Conservation (phyloP, 1,140 invertebrate species). For the Tetramorium parvispinum region DNA sequence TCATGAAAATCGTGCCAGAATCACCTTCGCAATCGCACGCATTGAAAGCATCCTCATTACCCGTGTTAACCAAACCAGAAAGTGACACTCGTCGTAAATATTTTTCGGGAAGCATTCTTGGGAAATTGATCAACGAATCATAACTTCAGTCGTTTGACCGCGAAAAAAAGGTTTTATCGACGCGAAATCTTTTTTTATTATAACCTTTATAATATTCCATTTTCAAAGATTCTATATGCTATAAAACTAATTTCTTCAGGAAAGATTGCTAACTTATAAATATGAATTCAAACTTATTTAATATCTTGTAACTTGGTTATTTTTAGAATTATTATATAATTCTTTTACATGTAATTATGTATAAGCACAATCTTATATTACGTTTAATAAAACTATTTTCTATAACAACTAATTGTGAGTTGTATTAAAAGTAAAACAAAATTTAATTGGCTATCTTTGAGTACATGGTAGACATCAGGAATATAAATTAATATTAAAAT, state of each 20-base stretch:
- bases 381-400: neutral
- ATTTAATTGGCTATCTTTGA: neutral
- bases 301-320: neutral
- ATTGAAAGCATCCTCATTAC: slow-evolving; percentile 20
- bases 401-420: neutral
- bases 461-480: neutral
- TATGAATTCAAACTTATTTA: neutral
- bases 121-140: slow-evolving; percentile 10
- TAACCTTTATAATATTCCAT: neutral
- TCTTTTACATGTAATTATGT: neutral
- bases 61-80: neutral
- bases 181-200: neutral
- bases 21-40: neutral
- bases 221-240: neutral
- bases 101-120: neutral
- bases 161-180: neutral
- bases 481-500: slow-evolving; percentile 6
- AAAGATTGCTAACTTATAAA: neutral
- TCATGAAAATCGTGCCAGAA: neutral
- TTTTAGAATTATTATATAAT: neutral
- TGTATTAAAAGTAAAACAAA: neutral
- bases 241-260: neutral
- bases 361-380: neutral
- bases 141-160: neutral
- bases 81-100: slow-evolving; percentile 17